Evolutionary conservation across 2,113 vertebrate species (phyloP), one percentile per base, ranked within the genome.

Genomic region (Alces alces): DNA sequence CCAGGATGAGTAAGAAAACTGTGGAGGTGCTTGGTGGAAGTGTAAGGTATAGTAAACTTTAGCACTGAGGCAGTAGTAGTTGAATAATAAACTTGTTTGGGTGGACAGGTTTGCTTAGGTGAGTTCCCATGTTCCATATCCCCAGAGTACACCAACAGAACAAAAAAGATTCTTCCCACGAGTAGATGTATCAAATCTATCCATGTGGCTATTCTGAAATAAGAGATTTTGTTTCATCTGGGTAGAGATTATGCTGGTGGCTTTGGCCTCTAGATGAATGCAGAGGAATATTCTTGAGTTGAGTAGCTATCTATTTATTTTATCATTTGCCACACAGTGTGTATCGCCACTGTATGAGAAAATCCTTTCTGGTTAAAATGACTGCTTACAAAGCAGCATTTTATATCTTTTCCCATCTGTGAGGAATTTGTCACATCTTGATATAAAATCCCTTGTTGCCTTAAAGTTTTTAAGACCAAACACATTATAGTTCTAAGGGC

Each of bases 261-360:
- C 94, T 99, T 98, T 98, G 98, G 96, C 86, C 93, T 96, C 94
- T 91, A 84, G 90, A 83, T 27, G 23, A 95, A 93, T 47, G 89
- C 64, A 93, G 95, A 92, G 45, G 92, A 98, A 97, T 95, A 97
- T 92, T 73, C 91, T 96, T 97, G 79, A 97, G 91, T 52, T 97
- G 84, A 97, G 91, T 52, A 98, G 96, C 54, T 96, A 97, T 98
- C 98, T 98, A 96, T 98, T 98, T 98, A 95, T 98, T 98, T 98
- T 98, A 98, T 98, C 97, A 27, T 97, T 98, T 97, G 96, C 93
- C 97, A 98, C 98, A 98, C 95, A 98, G 25, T 95, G 95, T 89
- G 91, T 91, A 92, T 97, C 98, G 83, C 96, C 96, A 93, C 98
- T 92, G 95, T 86, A 87, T 93, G 95, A 98, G 90, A 98, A 97